These are phyloP conservation scores for Gymnoscopelus braueri DNA, from an alignment of 2,797 vertebrate genomes.

Conservation along the genomic window DNA sequence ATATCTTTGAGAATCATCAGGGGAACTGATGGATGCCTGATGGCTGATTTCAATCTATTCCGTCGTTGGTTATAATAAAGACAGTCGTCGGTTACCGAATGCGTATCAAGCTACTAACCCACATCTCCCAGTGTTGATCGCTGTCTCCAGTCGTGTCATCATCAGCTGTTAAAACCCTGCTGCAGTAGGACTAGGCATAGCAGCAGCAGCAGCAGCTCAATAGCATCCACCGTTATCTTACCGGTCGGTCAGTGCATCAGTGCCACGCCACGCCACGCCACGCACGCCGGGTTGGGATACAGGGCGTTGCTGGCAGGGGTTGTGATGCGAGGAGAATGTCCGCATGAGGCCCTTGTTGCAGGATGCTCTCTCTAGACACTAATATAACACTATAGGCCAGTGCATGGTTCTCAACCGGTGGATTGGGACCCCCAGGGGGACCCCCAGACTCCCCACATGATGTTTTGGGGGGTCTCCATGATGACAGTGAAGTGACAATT, in stretches of 20 bases:
- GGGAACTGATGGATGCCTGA: conserved; percentile 47
- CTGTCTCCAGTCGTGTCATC: conserved; percentile 25
- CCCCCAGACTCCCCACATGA: no score
- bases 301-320: conserved; percentile 80
- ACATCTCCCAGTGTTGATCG: conserved; percentile 31
- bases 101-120: conserved; percentile 21
- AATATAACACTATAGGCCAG: neutral
- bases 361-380: no score
- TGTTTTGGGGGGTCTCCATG: no score
- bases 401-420: no score
- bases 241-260: conserved; percentile 63
- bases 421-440: no score
- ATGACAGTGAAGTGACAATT: no score
- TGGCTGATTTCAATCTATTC: conserved; percentile 10
- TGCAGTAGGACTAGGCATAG: conserved; percentile 58
- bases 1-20: conserved; percentile 62
- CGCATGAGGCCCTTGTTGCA: conserved; percentile 6
- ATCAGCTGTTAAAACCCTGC: conserved; percentile 37
- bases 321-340: conserved; percentile 29
- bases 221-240: conserved; percentile 56
- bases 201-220: conserved; percentile 56
- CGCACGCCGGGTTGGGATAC: conserved; percentile 69
- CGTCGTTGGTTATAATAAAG: conserved; percentile 9
- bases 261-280: conserved; percentile 58
- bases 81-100: conserved; percentile 45